phyloP scores from a whole-genome alignment of 2,797 vertebrate species.

The Coluber constrictor region DNA sequence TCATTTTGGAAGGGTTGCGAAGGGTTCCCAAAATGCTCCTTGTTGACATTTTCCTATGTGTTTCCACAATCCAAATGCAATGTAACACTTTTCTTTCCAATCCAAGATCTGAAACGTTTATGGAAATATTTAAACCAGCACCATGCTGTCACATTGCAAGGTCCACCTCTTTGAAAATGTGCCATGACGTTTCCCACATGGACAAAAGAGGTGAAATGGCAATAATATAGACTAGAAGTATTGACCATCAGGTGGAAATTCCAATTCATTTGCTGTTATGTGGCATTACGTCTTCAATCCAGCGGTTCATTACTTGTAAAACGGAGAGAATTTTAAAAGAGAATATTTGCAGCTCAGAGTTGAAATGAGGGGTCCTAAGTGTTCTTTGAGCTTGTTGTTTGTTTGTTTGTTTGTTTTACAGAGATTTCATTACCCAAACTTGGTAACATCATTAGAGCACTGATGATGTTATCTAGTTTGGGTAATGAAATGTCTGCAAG shows the following conservation, averaged over 20 bases:
- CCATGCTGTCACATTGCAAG: neutral
- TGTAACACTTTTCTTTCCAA: neutral
- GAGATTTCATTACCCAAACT: neutral
- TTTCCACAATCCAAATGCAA: neutral
- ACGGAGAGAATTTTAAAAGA: neutral
- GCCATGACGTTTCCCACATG: neutral
- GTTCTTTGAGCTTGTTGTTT: neutral
- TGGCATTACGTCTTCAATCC: neutral
- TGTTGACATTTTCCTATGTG: neutral
- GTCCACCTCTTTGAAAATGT: neutral
- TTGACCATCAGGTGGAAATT: neutral
- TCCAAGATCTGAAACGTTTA: neutral
- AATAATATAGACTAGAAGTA: neutral
- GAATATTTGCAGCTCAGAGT: neutral
- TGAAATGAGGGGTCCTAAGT: neutral
- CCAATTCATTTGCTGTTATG: neutral
- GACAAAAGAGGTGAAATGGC: neutral
- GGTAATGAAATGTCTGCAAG: neutral
- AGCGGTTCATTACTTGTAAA: neutral
- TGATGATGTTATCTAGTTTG: neutral
- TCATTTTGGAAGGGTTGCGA: neutral
- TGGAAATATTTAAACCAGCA: neutral
- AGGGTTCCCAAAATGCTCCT: neutral
- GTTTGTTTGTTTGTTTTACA: neutral
- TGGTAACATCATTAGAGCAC: neutral